Base-by-base conservation (phyloP, 2,797 vertebrate species). In the Anniella stebbinsi region DNA sequence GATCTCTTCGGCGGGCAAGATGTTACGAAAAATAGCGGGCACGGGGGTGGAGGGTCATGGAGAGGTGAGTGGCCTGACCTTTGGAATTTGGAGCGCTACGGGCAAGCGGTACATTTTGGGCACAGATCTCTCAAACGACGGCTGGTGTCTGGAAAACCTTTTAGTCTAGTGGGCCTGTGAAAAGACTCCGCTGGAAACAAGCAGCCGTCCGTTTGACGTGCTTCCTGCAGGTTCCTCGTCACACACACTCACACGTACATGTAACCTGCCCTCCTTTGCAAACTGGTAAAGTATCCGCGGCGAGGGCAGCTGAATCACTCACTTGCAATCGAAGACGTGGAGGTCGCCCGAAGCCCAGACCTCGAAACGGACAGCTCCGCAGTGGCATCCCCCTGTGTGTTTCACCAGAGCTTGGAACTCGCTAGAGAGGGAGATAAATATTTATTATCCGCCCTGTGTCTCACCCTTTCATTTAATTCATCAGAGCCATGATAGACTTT, bases 301-400 rank as follows among this genome's bases (percentile, higher is more conserved):
- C 75, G 85, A 83, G 57, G 87, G 82, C 51, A 89, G 73, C 0
- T 9, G 73, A 36, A 1, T 51, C 54, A 96, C 98, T 94, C 97
- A 99, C 99, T 99, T 98, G 99, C 99, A 99, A 30, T 98, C 97
- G 92, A 99, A 99, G 92, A 99, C 98, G 69, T 98, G 98, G 87
- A 99, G 96, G 94, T 99, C 97, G 82, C 98, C 96, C 1, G 98
- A 96, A 83, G 97, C 98, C 98, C 97, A 98, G 80, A 99, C 98
- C 96, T 99, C 98, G 90, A 99, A 99, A 86, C 98, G 97, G 66
- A 99, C 94, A 0, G 98, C 98, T 18, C 98, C 98, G 12, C 99
- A 99, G 96, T 99, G 99, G 92, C 99, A 99, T 87, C 99, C 98
- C 5, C 99, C 99, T 0, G 96, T 97, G 94, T 99, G 98, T 90